Conservation (phyloP, 2,113 vertebrate genomes). For the Halcyon senegalensis region DNA sequence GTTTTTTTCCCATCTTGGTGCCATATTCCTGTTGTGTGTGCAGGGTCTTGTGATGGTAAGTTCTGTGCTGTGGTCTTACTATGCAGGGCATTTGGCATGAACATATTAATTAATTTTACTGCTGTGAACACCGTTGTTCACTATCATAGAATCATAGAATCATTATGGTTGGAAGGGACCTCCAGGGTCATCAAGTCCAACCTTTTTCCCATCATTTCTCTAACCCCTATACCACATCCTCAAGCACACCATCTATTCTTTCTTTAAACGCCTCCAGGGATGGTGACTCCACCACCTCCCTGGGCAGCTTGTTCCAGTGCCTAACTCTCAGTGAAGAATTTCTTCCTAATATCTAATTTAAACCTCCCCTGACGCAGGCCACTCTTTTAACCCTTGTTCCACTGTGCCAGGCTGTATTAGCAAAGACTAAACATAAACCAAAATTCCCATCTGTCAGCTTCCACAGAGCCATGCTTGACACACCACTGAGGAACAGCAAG, state of each 20-base stretch:
- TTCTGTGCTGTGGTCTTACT: not conserved
- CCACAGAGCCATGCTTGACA: not conserved
- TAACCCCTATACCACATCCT: too few species aligned
- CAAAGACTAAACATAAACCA: not conserved
- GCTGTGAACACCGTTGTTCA: fast-evolving
- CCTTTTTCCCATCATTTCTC: too few species aligned
- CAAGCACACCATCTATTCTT: too few species aligned
- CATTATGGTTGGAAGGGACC: too few species aligned
- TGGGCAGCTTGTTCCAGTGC: too few species aligned
- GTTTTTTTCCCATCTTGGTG: not conserved
- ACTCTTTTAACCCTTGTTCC: not conserved
- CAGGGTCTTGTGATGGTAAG: not conserved
- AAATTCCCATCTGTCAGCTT: not conserved
- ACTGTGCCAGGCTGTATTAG: not conserved
- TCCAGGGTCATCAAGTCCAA: too few species aligned
- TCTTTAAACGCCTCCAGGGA: too few species aligned
- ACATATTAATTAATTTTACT: not conserved
- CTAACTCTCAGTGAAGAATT: too few species aligned
- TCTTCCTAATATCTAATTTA: too few species aligned
- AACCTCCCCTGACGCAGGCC: too few species aligned
- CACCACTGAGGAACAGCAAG: fast-evolving
- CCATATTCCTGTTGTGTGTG: not conserved
- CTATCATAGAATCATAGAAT: not conserved
- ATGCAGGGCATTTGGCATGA: not conserved
- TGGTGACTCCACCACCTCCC: too few species aligned